Evolutionary conservation across 2,888 invertebrate genomes (phyloP).

Genomic region (Choreutis nemorana): DNA sequence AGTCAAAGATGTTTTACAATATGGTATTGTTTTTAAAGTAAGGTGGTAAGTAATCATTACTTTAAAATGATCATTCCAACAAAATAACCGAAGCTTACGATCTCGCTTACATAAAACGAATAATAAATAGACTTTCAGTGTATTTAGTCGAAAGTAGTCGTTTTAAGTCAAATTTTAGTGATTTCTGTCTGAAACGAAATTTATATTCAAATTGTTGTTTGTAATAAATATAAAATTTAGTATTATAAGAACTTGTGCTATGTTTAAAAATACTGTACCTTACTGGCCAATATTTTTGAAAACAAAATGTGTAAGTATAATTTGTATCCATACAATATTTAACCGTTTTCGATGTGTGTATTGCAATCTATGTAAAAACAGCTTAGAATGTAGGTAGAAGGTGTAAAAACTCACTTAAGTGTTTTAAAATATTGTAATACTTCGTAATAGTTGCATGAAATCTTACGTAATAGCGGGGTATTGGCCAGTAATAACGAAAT

Average conservation of each 20-base stretch:
- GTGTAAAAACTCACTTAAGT: conserved; percentile 38
- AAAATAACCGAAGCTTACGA: no score
- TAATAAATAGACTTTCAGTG: no score
- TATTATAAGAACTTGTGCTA: conserved; percentile 25
- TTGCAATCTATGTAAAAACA: conserved; percentile 32
- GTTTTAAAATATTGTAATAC: no score
- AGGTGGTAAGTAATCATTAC: no score
- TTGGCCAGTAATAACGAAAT: background rate
- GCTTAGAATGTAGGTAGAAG: conserved; percentile 38
- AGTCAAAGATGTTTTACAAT: no score
- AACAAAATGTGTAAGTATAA: conserved; percentile 21
- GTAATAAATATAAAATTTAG: conserved; percentile 22
- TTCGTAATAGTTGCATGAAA: no score
- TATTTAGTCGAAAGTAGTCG: no score
- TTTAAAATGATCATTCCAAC: no score
- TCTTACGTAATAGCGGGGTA: background rate
- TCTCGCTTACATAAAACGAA: no score
- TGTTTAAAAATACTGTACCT: no score
- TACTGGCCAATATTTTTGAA: conserved; percentile 29
- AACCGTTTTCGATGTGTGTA: conserved; percentile 33
- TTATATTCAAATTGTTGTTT: conserved; percentile 37
- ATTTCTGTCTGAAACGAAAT: conserved; percentile 38
- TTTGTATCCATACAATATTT: background rate
- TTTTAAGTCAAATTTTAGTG: no score
- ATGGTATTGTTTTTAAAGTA: no score